Percentiles rank a stretch among this genome's conserved stretches.
Evolutionary conservation across 2,797 vertebrate genomes (phyloP).

Genomic region (Remorina albescens): DNA sequence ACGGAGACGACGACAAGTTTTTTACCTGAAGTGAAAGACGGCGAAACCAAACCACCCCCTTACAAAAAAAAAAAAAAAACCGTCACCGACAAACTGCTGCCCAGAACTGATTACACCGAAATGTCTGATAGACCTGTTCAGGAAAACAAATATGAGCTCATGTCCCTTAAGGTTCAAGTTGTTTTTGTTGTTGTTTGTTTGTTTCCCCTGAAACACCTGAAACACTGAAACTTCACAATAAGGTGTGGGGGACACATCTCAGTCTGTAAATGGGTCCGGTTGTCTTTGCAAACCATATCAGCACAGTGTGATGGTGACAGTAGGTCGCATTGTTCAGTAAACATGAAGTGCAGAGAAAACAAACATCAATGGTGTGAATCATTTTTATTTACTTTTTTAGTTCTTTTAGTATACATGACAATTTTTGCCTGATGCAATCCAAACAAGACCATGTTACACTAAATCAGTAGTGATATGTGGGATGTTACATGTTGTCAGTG

Average conservation of each 20-base stretch:
- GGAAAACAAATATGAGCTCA: background rate
- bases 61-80: no score
- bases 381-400: no score
- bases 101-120: background rate
- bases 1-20: slow-evolving; percentile 6
- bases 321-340: slow-evolving; percentile 23
- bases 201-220: no score
- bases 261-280: slow-evolving; percentile 9
- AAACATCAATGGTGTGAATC: background rate
- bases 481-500: background rate
- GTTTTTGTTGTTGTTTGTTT: no score
- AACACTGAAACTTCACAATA: background rate
- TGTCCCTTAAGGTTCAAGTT: background rate
- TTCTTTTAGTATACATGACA: background rate
- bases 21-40: background rate
- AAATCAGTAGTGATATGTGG: background rate
- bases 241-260: background rate
- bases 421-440: background rate
- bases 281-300: slow-evolving; percentile 1
- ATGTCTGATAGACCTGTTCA: background rate
- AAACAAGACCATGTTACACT: background rate
- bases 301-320: slow-evolving; percentile 25
- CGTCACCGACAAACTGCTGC: background rate
- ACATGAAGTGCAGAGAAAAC: slow-evolving; percentile 7
- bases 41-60: slow-evolving; percentile 16